These are phyloP conservation scores for Neolamprologus toae DNA, from an alignment of 2,113 vertebrate species.

Conservation along the genomic window DNA sequence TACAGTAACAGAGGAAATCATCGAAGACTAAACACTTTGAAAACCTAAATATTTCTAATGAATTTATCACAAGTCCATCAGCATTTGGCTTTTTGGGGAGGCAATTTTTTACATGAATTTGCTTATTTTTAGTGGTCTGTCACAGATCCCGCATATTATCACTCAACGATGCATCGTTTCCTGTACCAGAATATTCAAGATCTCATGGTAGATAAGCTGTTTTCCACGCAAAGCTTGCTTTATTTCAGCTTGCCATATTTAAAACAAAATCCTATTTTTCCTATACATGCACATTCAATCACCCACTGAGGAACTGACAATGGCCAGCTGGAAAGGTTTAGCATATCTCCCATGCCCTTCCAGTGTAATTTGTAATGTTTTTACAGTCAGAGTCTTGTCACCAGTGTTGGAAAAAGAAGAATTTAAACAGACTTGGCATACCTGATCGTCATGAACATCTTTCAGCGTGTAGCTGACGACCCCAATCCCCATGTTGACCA, in stretches of 20 bases:
- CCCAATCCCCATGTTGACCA: conserved; percentile 94
- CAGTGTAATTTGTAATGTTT: not conserved
- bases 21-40: not conserved
- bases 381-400: not conserved
- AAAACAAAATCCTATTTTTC: not conserved
- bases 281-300: not conserved
- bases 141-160: not conserved
- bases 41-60: not conserved
- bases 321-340: not conserved
- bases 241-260: not conserved
- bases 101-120: not conserved
- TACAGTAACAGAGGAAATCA: not conserved
- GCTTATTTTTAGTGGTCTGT: not conserved
- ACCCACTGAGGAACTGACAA: not conserved
- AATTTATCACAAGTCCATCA: not conserved
- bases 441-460: conserved; percentile 93
- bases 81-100: not conserved
- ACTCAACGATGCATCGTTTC: not conserved
- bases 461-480: conserved; percentile 95
- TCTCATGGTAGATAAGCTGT: not conserved
- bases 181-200: not conserved
- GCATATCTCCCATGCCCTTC: not conserved
- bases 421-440: conserved; percentile 10
- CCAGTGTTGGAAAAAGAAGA: not conserved
- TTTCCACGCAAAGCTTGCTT: not conserved